Evolutionary conservation across 2,797 vertebrate species (phyloP).

Genomic region (Melanotaenia boesemani): DNA sequence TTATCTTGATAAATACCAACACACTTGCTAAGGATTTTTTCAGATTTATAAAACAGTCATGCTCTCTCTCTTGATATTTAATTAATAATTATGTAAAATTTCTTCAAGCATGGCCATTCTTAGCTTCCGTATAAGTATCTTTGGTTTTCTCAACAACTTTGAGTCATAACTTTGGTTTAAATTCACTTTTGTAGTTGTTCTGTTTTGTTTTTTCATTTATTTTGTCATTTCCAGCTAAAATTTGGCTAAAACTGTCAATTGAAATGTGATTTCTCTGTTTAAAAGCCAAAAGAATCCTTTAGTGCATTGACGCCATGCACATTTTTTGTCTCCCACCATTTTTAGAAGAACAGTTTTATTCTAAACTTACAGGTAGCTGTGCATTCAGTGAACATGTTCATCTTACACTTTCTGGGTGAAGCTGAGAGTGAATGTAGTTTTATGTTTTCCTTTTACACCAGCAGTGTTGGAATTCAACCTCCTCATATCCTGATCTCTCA

Average conservation of each 20-base stretch:
- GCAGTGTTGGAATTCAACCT: conserved; percentile 1
- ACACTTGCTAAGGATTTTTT: background rate
- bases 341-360: background rate
- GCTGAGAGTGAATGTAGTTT: background rate
- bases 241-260: background rate
- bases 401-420: background rate
- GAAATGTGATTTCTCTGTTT: too few relatives aligned
- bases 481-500: conserved; percentile 2
- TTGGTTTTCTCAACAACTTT: background rate
- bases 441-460: background rate
- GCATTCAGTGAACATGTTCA: background rate
- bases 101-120: background rate
- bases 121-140: background rate
- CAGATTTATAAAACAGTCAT: background rate
- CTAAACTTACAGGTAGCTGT: background rate
- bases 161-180: background rate
- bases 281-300: too few relatives aligned
- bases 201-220: background rate
- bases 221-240: background rate
- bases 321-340: background rate
- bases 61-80: background rate
- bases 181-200: background rate
- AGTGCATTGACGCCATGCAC: too few relatives aligned
- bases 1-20: background rate
- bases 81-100: background rate